Evolutionary conservation across 2,113 vertebrate species (phyloP).

Genomic region (Mungos mungo): DNA sequence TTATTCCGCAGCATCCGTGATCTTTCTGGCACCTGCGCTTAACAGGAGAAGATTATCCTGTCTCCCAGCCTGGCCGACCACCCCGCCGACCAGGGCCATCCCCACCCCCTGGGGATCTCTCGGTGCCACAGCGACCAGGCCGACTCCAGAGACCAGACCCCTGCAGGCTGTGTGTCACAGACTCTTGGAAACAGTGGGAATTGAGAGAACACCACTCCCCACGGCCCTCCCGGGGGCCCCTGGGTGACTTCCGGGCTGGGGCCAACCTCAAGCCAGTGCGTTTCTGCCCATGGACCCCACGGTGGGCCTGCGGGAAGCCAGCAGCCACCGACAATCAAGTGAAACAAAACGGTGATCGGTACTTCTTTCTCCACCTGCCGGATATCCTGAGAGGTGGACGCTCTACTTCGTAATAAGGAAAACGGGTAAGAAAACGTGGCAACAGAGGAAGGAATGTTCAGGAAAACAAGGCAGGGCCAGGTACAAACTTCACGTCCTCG

Average conservation of each 20-base stretch:
- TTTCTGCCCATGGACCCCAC: not conserved
- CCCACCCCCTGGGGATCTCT: too few relatives aligned
- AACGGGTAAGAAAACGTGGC: not conserved
- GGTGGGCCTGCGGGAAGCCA: not conserved
- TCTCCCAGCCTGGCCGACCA: fast-evolving
- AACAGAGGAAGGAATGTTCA: not conserved
- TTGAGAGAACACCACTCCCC: fast-evolving
- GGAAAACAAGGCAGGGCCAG: too few relatives aligned
- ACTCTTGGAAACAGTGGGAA: not conserved
- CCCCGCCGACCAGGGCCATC: too few relatives aligned
- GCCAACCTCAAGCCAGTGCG: too few relatives aligned
- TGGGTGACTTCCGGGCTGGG: not conserved
- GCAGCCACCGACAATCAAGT: not conserved
- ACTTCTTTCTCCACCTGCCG: not conserved
- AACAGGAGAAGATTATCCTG: fast-evolving
- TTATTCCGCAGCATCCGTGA: too few relatives aligned
- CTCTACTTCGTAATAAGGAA: not conserved
- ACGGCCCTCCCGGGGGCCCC: not conserved
- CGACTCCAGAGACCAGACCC: not conserved
- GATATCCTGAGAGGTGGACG: not conserved
- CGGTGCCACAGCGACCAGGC: not conserved
- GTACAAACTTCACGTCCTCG: fast-evolving
- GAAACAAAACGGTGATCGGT: fast-evolving
- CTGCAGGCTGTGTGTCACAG: not conserved
- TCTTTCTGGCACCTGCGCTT: fast-evolving